Base-by-base conservation (phyloP, 1,140 invertebrate species). In the Oscheius sp. region DNA sequence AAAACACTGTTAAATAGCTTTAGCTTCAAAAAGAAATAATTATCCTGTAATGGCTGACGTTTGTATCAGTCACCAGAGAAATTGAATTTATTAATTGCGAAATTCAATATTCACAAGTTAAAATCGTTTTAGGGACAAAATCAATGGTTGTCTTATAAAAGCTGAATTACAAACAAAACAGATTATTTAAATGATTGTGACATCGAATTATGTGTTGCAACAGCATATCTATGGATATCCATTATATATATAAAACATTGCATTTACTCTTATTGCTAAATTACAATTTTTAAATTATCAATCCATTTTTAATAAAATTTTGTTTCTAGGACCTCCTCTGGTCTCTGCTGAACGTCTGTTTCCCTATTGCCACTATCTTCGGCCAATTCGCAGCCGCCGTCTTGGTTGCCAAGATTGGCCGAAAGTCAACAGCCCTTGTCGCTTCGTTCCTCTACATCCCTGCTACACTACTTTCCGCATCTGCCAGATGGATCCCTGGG, bases 321-420 rank as follows among this genome's bases (percentile, higher is more conserved):
- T 26, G 7, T 7, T 63, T 63, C 64, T 61, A 76, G 75, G 68
- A 77, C 42, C n/a, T 77, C 23, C 45, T 77, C 23, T 77, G 74
- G 74, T 75, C 76, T 28, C 46, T 68, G 18, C 74, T 77, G 46
- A 77, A 77, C 34, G 68, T 77, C 38, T 61, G 32, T 34, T 77
- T 76, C 63, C 76, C 76, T n/a, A 61, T 77, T 28, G 76, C 76
- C 18, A 77, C 76, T n/a, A 77, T 77, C 38, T 62, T 77, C 36
- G 76, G 76, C 20, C 76, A 77, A 46, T 73, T 77, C 45, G 26
- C 71, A 10, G 76, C 76, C 7, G 74, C 68, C 23, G 58, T 55
- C 38, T 31, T 77, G 34, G 77, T 76, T 31, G 52, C 45, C 34
- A 63, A 46, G 20, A 49, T 77, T 7, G 76, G 76, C 28, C 34